Evolutionary conservation across 2,888 invertebrate genomes (phyloP), one percentile per base, ranked within the genome.

Genomic region (Tupiocoris notatus): DNA sequence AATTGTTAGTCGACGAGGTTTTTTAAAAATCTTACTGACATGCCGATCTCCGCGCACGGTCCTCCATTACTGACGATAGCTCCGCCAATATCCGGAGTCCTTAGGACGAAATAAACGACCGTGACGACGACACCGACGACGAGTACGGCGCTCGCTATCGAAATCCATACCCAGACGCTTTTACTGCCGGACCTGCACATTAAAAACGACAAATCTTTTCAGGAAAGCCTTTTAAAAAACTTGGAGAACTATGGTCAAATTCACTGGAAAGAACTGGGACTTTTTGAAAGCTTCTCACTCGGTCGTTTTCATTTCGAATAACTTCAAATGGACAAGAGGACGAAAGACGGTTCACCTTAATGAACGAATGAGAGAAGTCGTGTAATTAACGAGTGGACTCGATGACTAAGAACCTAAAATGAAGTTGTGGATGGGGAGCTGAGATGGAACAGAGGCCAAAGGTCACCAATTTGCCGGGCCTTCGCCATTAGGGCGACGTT

Each of bases 21-120:
- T n/a, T n/a, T n/a, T n/a, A n/a, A n/a, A n/a, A n/a, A n/a, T n/a
- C n/a, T n/a, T 61, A 71, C 78, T 80, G 76, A 81, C 81, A 78
- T 79, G 63, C 84, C 86, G 77, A 85, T 83, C 1, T 80, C 81
- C 0, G 85, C 84, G 79, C 86, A 86, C 0, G 83, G 82, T 0
- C 81, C 81, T 0, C 84, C 84, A 80, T 85, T 85, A 20, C 84
- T 82, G 23, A 83, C 82, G 9, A 86, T 83, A 0, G 85, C 85
- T 1, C 83, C 84, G 2, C 71, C 71, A 23, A 71, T 56, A 3
- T 61, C 71, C 0, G 78, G 64, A 18, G 39, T 16, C 3, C 61
- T 25, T 20, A 71, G 62, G 61, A 24, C 59, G 39, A 71, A 56
- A 20, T 62, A 16, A 2, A 59, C 54, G 25, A 63, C n/a, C 54